phyloP scores from a whole-genome alignment of 2,797 vertebrate species.

The Telmatherina bonti region DNA sequence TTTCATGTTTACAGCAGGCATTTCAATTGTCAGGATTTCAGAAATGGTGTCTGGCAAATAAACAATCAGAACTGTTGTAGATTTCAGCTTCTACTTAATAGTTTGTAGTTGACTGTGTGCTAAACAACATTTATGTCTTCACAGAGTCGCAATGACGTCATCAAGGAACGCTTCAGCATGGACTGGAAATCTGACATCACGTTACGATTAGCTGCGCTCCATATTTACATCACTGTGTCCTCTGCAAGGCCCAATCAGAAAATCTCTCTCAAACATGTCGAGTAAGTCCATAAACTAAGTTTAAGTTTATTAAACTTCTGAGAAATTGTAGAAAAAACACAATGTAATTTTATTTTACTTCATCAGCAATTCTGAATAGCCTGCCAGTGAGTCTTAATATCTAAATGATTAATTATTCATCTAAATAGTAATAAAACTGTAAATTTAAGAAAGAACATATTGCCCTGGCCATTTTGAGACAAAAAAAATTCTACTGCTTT shows the following conservation, averaged over 20 bases:
- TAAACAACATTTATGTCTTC: slow-evolving; percentile 31
- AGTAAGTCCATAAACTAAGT: slow-evolving; percentile 86
- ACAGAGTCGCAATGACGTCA: slow-evolving; percentile 98
- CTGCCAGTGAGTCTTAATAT: slow-evolving; percentile 42
- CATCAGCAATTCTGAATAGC: slow-evolving; percentile 35
- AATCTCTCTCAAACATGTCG: slow-evolving; percentile 97
- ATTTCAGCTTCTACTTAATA: neutral
- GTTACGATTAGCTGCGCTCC: slow-evolving; percentile 93
- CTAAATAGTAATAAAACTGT: slow-evolving; percentile 55
- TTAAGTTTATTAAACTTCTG: slow-evolving; percentile 19
- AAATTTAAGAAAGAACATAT: slow-evolving; percentile 59
- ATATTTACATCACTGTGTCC: slow-evolving; percentile 98
- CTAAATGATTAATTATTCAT: slow-evolving; percentile 66
- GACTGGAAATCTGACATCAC: slow-evolving; percentile 96
- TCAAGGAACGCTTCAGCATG: slow-evolving; percentile 94
- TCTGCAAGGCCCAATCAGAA: slow-evolving; percentile 96
- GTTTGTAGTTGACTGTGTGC: slow-evolving; percentile 6
- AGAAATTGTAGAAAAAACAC: slow-evolving; percentile 33
- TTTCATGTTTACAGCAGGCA: slow-evolving; percentile 10
- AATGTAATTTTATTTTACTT: slow-evolving; percentile 24
- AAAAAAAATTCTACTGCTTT: slow-evolving; percentile 56
- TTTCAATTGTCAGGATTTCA: slow-evolving; percentile 1
- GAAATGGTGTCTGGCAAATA: neutral
- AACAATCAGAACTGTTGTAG: neutral
- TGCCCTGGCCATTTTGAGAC: slow-evolving; percentile 41